Evolutionary conservation across 2,797 vertebrate genomes (phyloP), one percentile per base, ranked within the genome.

Genomic region (Basileuterus tristriatus): DNA sequence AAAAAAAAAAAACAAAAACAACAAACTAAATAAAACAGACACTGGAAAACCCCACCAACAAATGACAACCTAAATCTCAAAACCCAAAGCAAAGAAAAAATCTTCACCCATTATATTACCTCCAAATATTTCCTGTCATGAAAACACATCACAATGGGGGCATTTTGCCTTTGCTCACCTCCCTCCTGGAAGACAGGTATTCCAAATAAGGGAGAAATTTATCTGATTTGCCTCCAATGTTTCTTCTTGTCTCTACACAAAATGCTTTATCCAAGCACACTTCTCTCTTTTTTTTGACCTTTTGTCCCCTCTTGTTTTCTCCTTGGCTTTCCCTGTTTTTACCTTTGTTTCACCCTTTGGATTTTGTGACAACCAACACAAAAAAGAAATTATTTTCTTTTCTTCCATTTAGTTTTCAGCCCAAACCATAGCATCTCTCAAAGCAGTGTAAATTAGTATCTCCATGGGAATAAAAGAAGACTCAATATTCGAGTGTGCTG

Each of bases 21-120:
- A 12, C 4, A 39, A 74, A 52, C 2, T 16, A 37, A 75, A 36
- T 22, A 8, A 22, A 62, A 41, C 4, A 36, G 56, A 37, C 2
- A 14, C 3, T 36, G 52, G 34, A 41, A 77, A 59, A 22, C 0
- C 1, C 2, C 29, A 49, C 3, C 6, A 70, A 29, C 4, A 90
- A 81, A 41, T 16, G 43, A 4, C 16, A 59, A 72, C 11, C 1
- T 46, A 82, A 43, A 37, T 18, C 12, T 62, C 26, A 74, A 78
- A 70, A 44, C 12, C 2, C 7, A 69, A 72, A 75, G 2, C 9
- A 43, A 44, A 64, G 5, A 13, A 41, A 11, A 4, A 1, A 2
- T 2, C 5, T 29, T 70, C 15, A 27, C 14, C 15, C 53, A 3
- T 26, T 78, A 14, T 81, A 90, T 81, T 59, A 26, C 17, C 6